A percentile compares a stretch with the other conserved stretches of the same genome.
Conservation (phyloP, 2,888 invertebrate genomes). For the Cheilosia vulpina region DNA sequence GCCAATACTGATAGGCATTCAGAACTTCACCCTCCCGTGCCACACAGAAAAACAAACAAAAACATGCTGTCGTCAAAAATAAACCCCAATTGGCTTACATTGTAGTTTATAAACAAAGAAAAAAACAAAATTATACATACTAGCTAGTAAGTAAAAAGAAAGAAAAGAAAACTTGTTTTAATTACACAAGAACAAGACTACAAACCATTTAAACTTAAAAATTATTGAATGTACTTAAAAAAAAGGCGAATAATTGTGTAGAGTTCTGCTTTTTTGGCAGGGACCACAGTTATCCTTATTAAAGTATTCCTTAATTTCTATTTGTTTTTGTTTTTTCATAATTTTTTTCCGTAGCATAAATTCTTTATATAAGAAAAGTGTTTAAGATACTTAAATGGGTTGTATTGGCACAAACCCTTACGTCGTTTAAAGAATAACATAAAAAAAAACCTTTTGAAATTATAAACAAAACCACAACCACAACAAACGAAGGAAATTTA, state of each 20-base stretch:
- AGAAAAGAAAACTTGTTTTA: slow-evolving; percentile 55
- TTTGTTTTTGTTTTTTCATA: slow-evolving; percentile 27
- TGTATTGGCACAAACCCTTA: slow-evolving; percentile 75
- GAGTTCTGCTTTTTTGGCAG: slow-evolving; percentile 75
- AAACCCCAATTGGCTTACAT: slow-evolving; percentile 71
- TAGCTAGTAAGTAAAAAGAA: slow-evolving; percentile 54
- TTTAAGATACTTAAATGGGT: slow-evolving; percentile 68
- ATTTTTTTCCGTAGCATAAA: slow-evolving; percentile 52
- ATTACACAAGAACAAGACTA: slow-evolving; percentile 68
- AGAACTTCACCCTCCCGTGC: slow-evolving; percentile 47
- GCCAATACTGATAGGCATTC: slow-evolving; percentile 50
- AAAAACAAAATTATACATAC: slow-evolving; percentile 62
- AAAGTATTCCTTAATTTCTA: slow-evolving; percentile 10
- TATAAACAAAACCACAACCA: slow-evolving; percentile 32
- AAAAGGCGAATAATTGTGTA: slow-evolving; percentile 58
- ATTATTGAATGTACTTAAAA: slow-evolving; percentile 48
- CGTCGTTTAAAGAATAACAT: slow-evolving; percentile 38
- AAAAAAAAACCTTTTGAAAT: slow-evolving; percentile 34
- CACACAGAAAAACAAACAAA: slow-evolving; percentile 29
- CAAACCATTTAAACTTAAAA: slow-evolving; percentile 59
- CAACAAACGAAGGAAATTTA: slow-evolving; percentile 32
- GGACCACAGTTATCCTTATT: slow-evolving; percentile 70
- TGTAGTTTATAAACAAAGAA: slow-evolving; percentile 58
- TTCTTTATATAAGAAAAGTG: slow-evolving; percentile 52
- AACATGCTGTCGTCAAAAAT: slow-evolving; percentile 49